Base-by-base conservation (phyloP, 2,797 vertebrate species). In the Microctenopoma steveboyesi region DNA sequence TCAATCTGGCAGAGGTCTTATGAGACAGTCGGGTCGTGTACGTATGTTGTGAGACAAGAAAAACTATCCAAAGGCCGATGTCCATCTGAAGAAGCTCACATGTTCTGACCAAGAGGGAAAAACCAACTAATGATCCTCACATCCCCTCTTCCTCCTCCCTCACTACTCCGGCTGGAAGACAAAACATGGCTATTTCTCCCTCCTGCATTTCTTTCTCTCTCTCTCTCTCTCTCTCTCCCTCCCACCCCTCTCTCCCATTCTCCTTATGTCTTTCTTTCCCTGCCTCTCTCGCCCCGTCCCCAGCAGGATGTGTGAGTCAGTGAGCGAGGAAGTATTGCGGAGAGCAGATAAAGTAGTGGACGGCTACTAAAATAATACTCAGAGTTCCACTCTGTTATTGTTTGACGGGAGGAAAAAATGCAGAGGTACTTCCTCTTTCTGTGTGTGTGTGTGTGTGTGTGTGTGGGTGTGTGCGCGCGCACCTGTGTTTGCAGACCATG, bases 271-370 rank as follows among this genome's bases (percentile, higher is more conserved):
- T 55, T 61, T 49, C 58, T 69, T 49, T 66, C 73, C 22, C 69
- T 60, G 64, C 64, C 82, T 79, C 81, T 48, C 85, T 79, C 60
- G 3, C 72, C 57, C 73, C 15, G 62, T 72, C 60, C 33, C 50
- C 40, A 58, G 72, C 90, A 92, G 91, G 90, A 92, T 87, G 81
- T 86, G 84, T 85, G 92, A 93, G 84, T 92, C 85, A 82, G 90
- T 79, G 77, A 76, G 89, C 81, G 90, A 95, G 95, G 95, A 96
- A 96, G 95, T 91, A 88, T 95, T 96, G 95, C 88, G 92, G 81
- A 76, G 93, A 69, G 92, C 89, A 96, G 96, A 96, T 97, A 96
- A 96, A 96, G 95, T 91, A 83, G 69, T 89, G 92, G 90, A 92
- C 68, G 73, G 85, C 91, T 87, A 92, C 89, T 93, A 92, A 91